Base-by-base conservation (phyloP, 2,113 vertebrate species). In the Rhipidura dahli region DNA sequence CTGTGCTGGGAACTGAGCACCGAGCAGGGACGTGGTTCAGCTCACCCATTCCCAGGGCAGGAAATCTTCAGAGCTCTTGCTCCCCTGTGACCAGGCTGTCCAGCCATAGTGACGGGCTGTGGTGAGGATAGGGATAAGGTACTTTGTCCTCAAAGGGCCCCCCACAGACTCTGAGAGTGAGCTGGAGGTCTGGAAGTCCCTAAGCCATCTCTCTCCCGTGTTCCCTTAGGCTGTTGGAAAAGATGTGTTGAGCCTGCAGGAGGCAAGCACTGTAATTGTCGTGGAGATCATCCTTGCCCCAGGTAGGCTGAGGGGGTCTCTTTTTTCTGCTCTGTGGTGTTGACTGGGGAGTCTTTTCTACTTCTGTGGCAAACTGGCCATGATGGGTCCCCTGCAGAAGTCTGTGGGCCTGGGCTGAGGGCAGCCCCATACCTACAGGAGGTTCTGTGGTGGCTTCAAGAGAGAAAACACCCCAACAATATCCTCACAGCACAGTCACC, bases 141-240 rank as follows among this genome's bases (percentile, higher is more conserved):
- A 17, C 16, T 75, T 50, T 42, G 21, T 61, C 56, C 42, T 61
- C 40, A 42, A 51, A 89, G 10, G 9, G 10, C 13, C 17, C 33
- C 53, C 9, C 7, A 15, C 7, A 20, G 37, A 39, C 21, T 7
- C 24, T 33, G 35, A 63, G 75, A 54, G 35, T 14, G 65, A 83
- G 35, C 21, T 92, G 76, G 54, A 88, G 33, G 24, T 39, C 28
- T 28, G 31, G 18, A 68, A 80, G 68, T 31, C 63, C 51, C 54
- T 86, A 42, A 92, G 5, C 11, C 61, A 1, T 40, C 35, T 96
- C 47, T 73, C 42, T 72, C 30, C 63, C 40, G 3, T 76, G n/a
- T 92, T 90, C 71, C 45, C 42, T 22, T 4, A 97, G 97, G 97
- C 92, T 50, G 61, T 84, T 69, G 97, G 53, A 68, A 93, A 47